phyloP scores from a whole-genome alignment of 2,797 vertebrate genomes.

The Labeo calbasu region DNA sequence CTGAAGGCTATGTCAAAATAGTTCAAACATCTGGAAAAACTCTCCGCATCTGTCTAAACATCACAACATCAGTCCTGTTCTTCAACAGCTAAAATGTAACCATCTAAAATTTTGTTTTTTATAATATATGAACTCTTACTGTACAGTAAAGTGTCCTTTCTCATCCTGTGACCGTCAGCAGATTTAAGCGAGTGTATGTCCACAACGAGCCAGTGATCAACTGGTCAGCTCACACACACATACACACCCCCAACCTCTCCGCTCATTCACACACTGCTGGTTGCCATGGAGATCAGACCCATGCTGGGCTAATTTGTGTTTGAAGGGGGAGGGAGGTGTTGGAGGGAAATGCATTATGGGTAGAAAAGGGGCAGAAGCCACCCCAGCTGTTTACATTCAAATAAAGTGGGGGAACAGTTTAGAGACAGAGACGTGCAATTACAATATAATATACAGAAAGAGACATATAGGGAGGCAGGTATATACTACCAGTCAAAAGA shows the following conservation, averaged over 20 bases:
- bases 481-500: too few species aligned
- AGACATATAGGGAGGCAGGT: not conserved
- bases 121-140: conserved; percentile 38
- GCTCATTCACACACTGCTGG: conserved; percentile 63
- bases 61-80: not conserved
- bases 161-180: conserved; percentile 44
- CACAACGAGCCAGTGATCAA: conserved; percentile 48
- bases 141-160: conserved; percentile 12
- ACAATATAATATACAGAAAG: not conserved
- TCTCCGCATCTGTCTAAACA: conserved; percentile 33
- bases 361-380: conserved; percentile 41
- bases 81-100: not conserved
- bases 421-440: not conserved
- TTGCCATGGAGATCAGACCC: conserved; percentile 79
- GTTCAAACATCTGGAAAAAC: conserved; percentile 8
- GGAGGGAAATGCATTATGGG: conserved; percentile 52
- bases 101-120: not conserved
- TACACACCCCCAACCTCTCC: conserved; percentile 37
- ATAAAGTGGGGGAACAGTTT: conserved; percentile 16
- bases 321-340: conserved; percentile 75
- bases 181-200: conserved; percentile 28
- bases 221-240: conserved; percentile 53
- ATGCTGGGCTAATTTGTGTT: conserved; percentile 81
- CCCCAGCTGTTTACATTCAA: conserved; percentile 60
- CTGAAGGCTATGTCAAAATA: not conserved